A percentile compares a stretch with the other conserved stretches of the same genome.
These are phyloP conservation scores for Drosophila fungiperda DNA, from an alignment of 2,888 invertebrate species.

Conservation along the genomic window DNA sequence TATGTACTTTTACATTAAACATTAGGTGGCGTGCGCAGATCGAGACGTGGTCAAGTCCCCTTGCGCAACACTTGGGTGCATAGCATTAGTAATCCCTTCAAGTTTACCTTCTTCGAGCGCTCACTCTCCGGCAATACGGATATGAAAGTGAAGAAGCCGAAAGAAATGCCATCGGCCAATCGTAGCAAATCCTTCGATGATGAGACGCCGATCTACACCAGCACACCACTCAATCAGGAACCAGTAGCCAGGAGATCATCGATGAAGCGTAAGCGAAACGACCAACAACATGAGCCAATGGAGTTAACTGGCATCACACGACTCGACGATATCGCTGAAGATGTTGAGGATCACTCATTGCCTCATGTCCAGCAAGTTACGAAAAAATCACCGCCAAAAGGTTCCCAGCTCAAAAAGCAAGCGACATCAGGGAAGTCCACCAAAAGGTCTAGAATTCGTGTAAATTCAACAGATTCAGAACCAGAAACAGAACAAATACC, in stretches of 20 bases:
- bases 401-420: too few relatives aligned
- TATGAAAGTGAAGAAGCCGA: not conserved
- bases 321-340: constrained; percentile 6
- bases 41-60: constrained; percentile 66
- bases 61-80: constrained; percentile 43
- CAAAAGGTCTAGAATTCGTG: not conserved
- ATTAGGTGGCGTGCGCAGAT: constrained; percentile 59
- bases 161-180: fast-evolving
- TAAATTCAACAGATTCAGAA: not conserved
- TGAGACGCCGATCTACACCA: constrained; percentile 1
- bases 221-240: not conserved
- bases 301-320: constrained; percentile 6
- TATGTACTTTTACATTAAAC: not conserved
- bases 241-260: not conserved
- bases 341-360: not conserved
- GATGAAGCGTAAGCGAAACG: constrained; percentile 17
- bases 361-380: too few relatives aligned
- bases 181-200: not conserved
- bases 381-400: too few relatives aligned
- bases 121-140: not conserved
- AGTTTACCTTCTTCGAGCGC: constrained; percentile 18
- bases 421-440: too few relatives aligned
- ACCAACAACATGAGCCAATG: not conserved
- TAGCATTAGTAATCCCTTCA: constrained; percentile 35
- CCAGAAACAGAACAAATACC: not conserved